phyloP scores from a whole-genome alignment of 2,113 vertebrate genomes.

The Numenius arquata region DNA sequence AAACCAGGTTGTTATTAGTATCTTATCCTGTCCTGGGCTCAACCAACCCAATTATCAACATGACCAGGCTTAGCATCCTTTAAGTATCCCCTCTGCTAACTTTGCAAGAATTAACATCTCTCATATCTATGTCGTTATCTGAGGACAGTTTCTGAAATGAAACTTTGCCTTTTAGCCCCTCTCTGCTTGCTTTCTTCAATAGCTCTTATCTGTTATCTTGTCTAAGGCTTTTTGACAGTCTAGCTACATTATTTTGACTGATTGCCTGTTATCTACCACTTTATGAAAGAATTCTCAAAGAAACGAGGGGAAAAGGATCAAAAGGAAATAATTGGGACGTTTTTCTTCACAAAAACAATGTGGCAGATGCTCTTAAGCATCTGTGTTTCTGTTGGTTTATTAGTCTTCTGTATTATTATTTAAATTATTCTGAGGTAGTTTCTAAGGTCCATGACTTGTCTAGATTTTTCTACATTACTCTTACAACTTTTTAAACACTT shows the following conservation, averaged over 20 bases:
- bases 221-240: not conserved
- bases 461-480: not conserved
- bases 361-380: not conserved
- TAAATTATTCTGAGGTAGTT: not conserved
- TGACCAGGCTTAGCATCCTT: not conserved
- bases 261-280: not conserved
- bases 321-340: not conserved
- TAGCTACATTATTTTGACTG: not conserved
- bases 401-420: not conserved
- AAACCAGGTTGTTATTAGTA: not conserved
- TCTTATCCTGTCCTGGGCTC: not conserved
- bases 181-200: not conserved
- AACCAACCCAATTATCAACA: not conserved
- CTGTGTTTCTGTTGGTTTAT: not conserved
- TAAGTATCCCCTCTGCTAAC: not conserved
- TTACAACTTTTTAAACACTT: not conserved
- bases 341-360: not conserved
- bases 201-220: not conserved
- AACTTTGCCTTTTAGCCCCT: not conserved
- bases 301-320: not conserved
- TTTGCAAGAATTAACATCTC: not conserved
- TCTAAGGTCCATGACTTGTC: not conserved
- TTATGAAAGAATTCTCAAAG: not conserved
- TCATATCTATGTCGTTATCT: not conserved
- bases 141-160: not conserved